Evolutionary conservation across 2,888 invertebrate genomes (phyloP), one percentile per base, ranked within the genome.

Genomic region (Zaprionus bogoriensis): DNA sequence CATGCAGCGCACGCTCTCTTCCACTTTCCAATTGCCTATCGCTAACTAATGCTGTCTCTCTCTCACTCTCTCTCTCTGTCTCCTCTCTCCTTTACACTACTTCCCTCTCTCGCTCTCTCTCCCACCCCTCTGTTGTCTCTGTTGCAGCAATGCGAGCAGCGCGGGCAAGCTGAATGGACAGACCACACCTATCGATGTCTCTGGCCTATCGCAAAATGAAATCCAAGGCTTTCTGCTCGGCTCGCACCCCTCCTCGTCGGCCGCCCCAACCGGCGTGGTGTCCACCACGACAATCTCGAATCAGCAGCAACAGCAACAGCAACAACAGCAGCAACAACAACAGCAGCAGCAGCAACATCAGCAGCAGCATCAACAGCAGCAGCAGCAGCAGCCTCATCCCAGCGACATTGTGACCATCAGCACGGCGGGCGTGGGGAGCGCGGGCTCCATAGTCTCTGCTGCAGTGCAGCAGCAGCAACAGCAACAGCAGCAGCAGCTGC

Each of bases 191-290:
- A 89, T 91, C 75, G 91, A 91, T 86, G 91, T 91, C 80, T 90
- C 91, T 86, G 89, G 91, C 89, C 91, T 91, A 90, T 91, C 91
- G 89, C 91, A 91, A 88, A 91, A 91, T 90, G 91, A 91, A 89
- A 91, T 91, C 86, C 91, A 91, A 91, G 91, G 91, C 88, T 88
- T 91, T 87, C 87, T 91, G 84, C 90, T 91, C 83, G 91, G 91
- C 87, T 89, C 91, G 87, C 91, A 91, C 90, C 90, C 91, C 89
- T 90, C 90, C 66, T 89, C 90, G 51, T 80, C 89, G 60, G 71
- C 87, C 32, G 74, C 84, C 80, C 88, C 89, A 64, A 83, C 90
- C 65, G 82, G 82, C 82, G 86, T 86, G 70, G 84, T 87, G 66
- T 88, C 89, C 73, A 86, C 89, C 67, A 88, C 88, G 60, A 87